Conservation (phyloP, 2,888 invertebrate species). For the Bombylius discolor region DNA sequence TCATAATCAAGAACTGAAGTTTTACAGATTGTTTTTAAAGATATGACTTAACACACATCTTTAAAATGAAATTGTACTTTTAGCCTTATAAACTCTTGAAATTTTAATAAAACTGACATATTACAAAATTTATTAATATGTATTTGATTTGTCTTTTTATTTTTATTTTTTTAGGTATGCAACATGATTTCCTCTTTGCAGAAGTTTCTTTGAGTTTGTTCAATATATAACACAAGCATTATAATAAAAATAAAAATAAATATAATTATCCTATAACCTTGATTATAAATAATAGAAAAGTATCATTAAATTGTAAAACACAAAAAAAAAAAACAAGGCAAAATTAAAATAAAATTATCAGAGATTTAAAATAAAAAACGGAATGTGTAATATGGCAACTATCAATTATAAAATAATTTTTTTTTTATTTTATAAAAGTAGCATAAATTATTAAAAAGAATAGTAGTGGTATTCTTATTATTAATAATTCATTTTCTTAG, state of each 20-base stretch:
- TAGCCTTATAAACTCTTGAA: not conserved
- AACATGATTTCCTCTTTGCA: slow-evolving; percentile 32
- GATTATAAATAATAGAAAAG: not conserved
- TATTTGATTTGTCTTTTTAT: not conserved
- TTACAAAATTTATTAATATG: not conserved
- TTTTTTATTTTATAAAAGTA: not conserved
- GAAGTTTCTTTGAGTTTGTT: slow-evolving; percentile 15
- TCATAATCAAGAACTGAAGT: too few species aligned
- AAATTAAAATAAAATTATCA: not conserved
- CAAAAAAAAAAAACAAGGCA: not conserved
- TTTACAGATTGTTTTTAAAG: too few species aligned
- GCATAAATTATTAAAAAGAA: not conserved
- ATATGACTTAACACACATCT: too few species aligned
- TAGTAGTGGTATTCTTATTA: not conserved
- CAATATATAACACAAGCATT: slow-evolving; percentile 12
- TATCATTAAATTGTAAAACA: not conserved
- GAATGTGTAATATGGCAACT: not conserved
- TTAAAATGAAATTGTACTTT: too few species aligned
- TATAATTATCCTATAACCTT: not conserved
- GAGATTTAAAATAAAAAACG: not conserved
- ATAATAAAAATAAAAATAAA: slow-evolving; percentile 7
- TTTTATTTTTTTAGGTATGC: slow-evolving; percentile 24
- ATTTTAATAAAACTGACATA: not conserved
- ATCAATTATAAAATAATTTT: not conserved
- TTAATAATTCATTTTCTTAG: not conserved